Percentiles rank a stretch among this genome's conserved stretches.
phyloP scores from a whole-genome alignment of 2,113 vertebrate species.

The Calypte anna region DNA sequence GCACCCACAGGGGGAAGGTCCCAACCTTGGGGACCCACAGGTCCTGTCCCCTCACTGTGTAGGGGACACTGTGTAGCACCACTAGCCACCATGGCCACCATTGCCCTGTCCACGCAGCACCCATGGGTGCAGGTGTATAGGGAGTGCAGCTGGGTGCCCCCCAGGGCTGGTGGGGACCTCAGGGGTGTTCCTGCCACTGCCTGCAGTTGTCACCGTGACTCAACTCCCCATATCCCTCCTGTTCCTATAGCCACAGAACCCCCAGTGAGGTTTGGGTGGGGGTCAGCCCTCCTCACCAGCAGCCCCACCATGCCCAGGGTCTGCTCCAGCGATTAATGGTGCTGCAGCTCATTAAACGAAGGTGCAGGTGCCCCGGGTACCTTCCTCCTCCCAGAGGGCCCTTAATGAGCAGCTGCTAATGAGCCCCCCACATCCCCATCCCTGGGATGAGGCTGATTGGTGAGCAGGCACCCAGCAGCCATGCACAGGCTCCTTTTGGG shows the following conservation, averaged over 20 bases:
- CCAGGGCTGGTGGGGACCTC: neutral
- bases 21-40: no score
- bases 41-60: accelerated
- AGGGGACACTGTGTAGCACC: accelerated
- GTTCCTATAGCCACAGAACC: neutral
- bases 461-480: neutral
- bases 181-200: neutral
- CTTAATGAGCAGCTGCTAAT: conserved; percentile 78
- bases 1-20: neutral
- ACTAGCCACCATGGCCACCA: accelerated
- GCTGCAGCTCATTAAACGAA: conserved; percentile 76
- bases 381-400: conserved; percentile 63
- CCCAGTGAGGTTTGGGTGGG: neutral
- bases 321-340: conserved; percentile 2
- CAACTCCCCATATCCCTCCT: neutral
- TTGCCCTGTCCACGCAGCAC: neutral
- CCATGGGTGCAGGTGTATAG: neutral
- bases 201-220: neutral
- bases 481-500: neutral
- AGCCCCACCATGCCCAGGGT: neutral
- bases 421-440: conserved; percentile 39
- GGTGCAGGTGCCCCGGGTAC: conserved; percentile 78
- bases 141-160: neutral
- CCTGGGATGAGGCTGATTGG: conserved; percentile 43
- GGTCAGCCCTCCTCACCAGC: neutral